Percentiles rank a stretch among this genome's conserved stretches.
phyloP scores from a whole-genome alignment of 1,140 invertebrate species.

The Carposina sasakii region DNA sequence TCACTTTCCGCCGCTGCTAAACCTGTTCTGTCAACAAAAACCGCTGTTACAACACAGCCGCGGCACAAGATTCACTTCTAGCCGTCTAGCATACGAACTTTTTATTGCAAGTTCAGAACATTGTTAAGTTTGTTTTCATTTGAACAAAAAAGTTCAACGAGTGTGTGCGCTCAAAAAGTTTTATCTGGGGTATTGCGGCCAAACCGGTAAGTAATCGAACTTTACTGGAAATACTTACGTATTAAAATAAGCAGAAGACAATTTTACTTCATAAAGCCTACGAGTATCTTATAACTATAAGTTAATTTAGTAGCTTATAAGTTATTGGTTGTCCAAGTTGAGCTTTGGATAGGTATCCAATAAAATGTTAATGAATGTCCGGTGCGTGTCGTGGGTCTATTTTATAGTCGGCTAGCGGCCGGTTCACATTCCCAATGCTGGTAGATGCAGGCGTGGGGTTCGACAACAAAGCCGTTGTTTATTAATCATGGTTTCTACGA shows the following conservation, averaged over 20 bases:
- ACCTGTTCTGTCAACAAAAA: slow-evolving; percentile 41
- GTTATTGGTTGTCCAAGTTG: too few relatives aligned
- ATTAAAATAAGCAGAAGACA: too few relatives aligned
- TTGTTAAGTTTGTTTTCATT: slow-evolving; percentile 43
- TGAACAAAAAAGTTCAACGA: too few relatives aligned
- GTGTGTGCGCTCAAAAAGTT: slow-evolving; percentile 41
- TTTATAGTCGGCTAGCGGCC: slow-evolving; percentile 4
- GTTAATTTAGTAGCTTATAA: too few relatives aligned
- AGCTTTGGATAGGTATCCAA: too few relatives aligned
- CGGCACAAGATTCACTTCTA: slow-evolving; percentile 31
- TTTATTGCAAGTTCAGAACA: slow-evolving; percentile 39
- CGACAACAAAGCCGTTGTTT: slow-evolving; percentile 26
- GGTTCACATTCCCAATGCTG: slow-evolving; percentile 10
- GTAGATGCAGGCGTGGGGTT: too few relatives aligned
- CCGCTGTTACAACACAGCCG: slow-evolving; percentile 26
- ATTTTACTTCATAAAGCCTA: too few relatives aligned
- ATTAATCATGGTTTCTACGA: slow-evolving; percentile 26
- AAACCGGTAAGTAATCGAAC: slow-evolving; percentile 56
- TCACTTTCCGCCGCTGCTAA: slow-evolving; percentile 43
- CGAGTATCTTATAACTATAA: too few relatives aligned
- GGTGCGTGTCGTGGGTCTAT: slow-evolving; percentile 3
- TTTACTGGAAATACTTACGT: slow-evolving; percentile 48
- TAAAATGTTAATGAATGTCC: background rate
- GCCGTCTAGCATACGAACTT: slow-evolving; percentile 28
- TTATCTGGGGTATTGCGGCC: slow-evolving; percentile 51